A percentile compares a stretch with the other conserved stretches of the same genome.
These are phyloP conservation scores for Dryobates pubescens DNA, from an alignment of 2,797 vertebrate genomes.

Conservation along the genomic window DNA sequence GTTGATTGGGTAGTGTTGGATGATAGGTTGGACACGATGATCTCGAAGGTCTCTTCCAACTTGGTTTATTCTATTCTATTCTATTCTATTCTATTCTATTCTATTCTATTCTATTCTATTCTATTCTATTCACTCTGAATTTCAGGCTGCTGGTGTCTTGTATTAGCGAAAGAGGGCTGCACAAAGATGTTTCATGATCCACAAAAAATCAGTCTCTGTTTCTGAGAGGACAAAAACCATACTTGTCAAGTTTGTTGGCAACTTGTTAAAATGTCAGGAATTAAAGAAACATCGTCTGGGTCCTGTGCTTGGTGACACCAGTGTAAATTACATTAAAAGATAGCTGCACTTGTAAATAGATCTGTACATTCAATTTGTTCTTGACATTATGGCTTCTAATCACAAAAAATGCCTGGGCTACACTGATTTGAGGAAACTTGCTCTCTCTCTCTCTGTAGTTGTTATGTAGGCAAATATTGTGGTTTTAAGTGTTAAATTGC, in stretches of 20 bases:
- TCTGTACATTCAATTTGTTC: background rate
- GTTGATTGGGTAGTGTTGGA: too few species aligned
- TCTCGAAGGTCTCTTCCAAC: too few species aligned
- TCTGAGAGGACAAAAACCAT: background rate
- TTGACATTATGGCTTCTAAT: background rate
- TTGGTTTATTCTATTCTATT: too few species aligned
- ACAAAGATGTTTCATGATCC: rapidly evolving
- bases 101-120: too few species aligned
- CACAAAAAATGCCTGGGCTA: background rate
- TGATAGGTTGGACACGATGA: too few species aligned
- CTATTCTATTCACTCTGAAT: too few species aligned
- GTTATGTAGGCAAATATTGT: conserved; percentile 54
- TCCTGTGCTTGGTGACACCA: background rate
- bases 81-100: too few species aligned
- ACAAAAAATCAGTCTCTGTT: background rate
- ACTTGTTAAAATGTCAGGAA: background rate
- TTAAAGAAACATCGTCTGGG: background rate
- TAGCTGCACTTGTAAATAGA: background rate
- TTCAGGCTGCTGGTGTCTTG: background rate
- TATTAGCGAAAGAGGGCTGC: background rate
- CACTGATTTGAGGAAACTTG: background rate
- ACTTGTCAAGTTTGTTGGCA: background rate
- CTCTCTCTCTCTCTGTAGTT: background rate
- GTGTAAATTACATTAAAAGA: background rate
- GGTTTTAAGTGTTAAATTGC: conserved; percentile 64